Conservation (phyloP, 64 coral and sea anemone species). For the Pocillopora verrucosa region DNA sequence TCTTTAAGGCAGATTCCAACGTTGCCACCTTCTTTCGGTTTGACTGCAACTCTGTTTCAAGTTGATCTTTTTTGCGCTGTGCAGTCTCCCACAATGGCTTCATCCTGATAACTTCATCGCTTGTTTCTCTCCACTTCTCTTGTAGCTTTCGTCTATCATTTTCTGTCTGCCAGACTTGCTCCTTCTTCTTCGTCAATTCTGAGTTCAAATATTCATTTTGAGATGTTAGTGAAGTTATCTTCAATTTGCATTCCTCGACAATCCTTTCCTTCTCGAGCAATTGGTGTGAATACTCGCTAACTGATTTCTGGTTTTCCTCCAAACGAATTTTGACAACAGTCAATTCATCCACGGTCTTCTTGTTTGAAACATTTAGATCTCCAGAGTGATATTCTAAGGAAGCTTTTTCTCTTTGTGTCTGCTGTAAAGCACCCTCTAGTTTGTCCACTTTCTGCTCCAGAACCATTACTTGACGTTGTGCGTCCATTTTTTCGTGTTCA, state of each 20-base stretch:
- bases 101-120: conserved; percentile 70
- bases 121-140: conserved; percentile 57
- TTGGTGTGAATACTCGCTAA: conserved; percentile 24
- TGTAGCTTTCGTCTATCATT: conserved; percentile 70
- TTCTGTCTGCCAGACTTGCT: conserved; percentile 47
- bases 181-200: conserved; percentile 49
- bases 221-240: conserved; percentile 48
- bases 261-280: conserved; percentile 53
- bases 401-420: conserved; percentile 61
- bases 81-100: conserved; percentile 74
- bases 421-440: conserved; percentile 53
- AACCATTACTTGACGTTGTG: conserved; percentile 73
- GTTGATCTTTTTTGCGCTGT: conserved; percentile 77
- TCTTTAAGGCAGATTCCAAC: conserved; percentile 58
- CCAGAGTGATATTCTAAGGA: conserved; percentile 63
- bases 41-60: conserved; percentile 69
- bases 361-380: conserved; percentile 65
- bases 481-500: conserved; percentile 87
- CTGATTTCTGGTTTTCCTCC: conserved; percentile 62
- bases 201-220: conserved; percentile 69
- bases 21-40: conserved; percentile 60
- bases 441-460: conserved; percentile 83
- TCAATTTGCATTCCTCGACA: conserved; percentile 73
- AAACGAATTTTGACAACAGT: conserved; percentile 58
- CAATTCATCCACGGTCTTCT: conserved; percentile 69